Base-by-base conservation (phyloP, 2,113 vertebrate genomes). In the Pseudonaja textilis region DNA sequence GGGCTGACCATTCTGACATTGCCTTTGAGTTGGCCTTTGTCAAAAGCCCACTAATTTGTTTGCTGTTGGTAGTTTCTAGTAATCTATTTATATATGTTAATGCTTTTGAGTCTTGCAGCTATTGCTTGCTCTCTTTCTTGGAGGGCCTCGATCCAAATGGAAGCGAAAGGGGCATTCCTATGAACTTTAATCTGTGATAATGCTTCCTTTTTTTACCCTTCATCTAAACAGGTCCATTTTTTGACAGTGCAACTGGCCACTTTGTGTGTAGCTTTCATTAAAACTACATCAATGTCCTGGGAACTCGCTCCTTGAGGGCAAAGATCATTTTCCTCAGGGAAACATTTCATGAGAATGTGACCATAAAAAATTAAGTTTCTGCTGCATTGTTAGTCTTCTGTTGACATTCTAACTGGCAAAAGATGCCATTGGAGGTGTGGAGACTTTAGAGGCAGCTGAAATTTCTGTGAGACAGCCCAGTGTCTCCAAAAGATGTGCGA, bases 241-340 rank as follows among this genome's bases (percentile, higher is more conserved):
- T 87, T 22, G 22, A 50, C 56, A 90, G 74, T 42, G 74, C 81
- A 86, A 61, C n/a, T 18, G 55, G 55, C 55, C n/a, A 39, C 39
- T 61, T 86, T 42, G 88, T 52, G 56, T 90, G 45, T n/a, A 87
- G 89, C 92, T 93, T 93, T 90, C 92, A 87, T 87, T 34, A 54
- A 34, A 90, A 61, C 55, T 90, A 90, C 89, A 54, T 23, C 56
- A 87, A 45, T 87, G 92, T 93, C 92, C 92, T 90, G 92, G 92
- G 92, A 93, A 93, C 88, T 93, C 55, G 5, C 89, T 90, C 45
- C 81, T 90, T 87, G 81, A 64, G 92, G 47, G 81, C 89, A 93
- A 90, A 93, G 92, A 89, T 85, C 88, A 90, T 14, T 89, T 90
- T 93, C 92, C 92, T 90, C 55, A 42, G 92, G 92, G 92, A 93